Evolutionary conservation across 2,888 invertebrate species (phyloP).

Genomic region (Apamea epomidion): DNA sequence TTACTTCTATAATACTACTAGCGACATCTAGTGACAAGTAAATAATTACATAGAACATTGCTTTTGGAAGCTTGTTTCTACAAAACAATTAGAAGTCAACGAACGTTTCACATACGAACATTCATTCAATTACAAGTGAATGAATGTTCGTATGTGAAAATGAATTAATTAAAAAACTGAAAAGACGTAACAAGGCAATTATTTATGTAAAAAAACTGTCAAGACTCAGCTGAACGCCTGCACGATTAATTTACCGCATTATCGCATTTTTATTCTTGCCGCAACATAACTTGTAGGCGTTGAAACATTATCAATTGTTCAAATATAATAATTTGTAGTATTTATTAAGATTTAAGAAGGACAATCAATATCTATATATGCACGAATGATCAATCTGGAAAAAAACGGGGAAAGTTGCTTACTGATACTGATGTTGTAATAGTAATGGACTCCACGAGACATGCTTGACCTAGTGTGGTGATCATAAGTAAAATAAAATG

Average conservation of each 20-base stretch:
- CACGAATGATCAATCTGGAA: no score
- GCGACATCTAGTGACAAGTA: not conserved
- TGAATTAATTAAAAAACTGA: not conserved
- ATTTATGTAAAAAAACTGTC: no score
- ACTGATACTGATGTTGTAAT: not conserved
- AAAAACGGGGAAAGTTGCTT: not conserved
- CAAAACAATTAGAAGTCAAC: not conserved
- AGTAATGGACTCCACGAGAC: no score
- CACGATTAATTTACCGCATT: not conserved
- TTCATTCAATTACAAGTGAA: no score
- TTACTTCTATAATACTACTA: not conserved
- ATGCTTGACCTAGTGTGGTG: no score
- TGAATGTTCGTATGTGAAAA: not conserved
- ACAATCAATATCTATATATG: not conserved
- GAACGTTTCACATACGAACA: no score
- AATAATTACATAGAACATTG: not conserved
- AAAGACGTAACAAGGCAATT: not conserved
- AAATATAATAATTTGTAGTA: not conserved
- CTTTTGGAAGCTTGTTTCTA: not conserved
- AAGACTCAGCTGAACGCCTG: not conserved
- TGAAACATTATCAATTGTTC: not conserved
- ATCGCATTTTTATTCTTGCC: not conserved
- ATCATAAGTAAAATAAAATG: no score
- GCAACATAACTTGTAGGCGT: not conserved
- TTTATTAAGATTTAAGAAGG: not conserved